Evolutionary conservation across 2,797 vertebrate genomes (phyloP), one percentile per base, ranked within the genome.

Genomic region (Sebastes variabilis): DNA sequence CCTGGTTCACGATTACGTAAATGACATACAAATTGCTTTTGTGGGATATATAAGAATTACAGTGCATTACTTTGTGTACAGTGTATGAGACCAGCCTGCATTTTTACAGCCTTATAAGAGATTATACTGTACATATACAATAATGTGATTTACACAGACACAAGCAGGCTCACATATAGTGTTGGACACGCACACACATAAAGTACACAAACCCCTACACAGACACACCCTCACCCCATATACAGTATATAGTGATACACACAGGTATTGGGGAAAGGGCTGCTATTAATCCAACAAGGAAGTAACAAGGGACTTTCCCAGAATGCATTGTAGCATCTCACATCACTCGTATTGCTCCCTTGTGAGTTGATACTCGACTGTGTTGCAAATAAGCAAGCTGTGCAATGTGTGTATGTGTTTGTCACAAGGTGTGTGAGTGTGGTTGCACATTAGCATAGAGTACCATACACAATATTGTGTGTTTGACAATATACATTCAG

Each of bases 231-330:
- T 11, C 32, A 67, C 32, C 27, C 30, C 25, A 12, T 12, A 78
- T 54, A 54, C 16, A 54, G 9, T 54, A 54, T 54, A 54, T 16
- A 34, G 9, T 61, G 29, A 75, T 12, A 65, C 58, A 56, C 60
- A 62, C 10, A 72, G 25, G 46, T 46, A 64, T 18, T 54, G 56
- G 29, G 46, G 56, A 72, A 62, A 70, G 14, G 30, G 42, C 29
- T 38, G 46, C 36, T 24, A 77, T 82, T 79, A 80, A 81, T 85
- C 62, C 42, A 77, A 66, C n/a, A 70, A 25, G 22, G 24, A 67
- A 59, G 49, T 66, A 70, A 74, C 78, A 75, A 0, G 66, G 61
- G 78, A 65, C 70, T 74, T 86, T 68, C 80, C 66, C 66, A 85
- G 62, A 82, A 81, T 85, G 27, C 82, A 81, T 0, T 62, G 66